Conservation (phyloP, 2,888 invertebrate species). For the Tipula vernalis region DNA sequence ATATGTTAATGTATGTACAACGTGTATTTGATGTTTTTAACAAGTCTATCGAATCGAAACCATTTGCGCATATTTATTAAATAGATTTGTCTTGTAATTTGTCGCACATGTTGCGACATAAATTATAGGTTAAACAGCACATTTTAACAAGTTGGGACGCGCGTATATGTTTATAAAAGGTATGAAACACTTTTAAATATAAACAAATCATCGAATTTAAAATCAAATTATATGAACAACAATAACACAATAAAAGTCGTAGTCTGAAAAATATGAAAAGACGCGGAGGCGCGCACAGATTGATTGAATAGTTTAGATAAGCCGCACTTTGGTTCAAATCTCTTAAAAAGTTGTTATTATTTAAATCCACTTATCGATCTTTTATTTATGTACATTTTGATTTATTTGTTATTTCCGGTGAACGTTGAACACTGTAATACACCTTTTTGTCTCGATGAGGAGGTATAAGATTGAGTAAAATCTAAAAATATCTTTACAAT, state of each 20-base stretch:
- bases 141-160: too few relatives aligned
- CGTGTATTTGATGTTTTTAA: not conserved
- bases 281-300: not conserved
- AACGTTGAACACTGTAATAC: not conserved
- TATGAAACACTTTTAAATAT: not conserved
- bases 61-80: not conserved
- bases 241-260: not conserved
- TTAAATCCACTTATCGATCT: not conserved
- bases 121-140: not conserved
- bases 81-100: not conserved
- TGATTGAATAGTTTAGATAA: not conserved
- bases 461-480: too few relatives aligned
- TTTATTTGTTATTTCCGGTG: conserved; percentile 4
- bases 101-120: not conserved
- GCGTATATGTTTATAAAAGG: not conserved
- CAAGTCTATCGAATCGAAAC: not conserved
- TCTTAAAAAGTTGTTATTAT: not conserved
- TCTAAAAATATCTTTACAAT: not conserved
- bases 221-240: not conserved
- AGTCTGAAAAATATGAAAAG: not conserved
- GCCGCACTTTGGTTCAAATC: not conserved
- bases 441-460: not conserved
- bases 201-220: not conserved
- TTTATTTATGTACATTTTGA: not conserved
- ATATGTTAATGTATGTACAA: not conserved